Percentiles rank a stretch among this genome's conserved stretches.
phyloP scores from a whole-genome alignment of 2,888 invertebrate genomes.

The Aplocera efformata region DNA sequence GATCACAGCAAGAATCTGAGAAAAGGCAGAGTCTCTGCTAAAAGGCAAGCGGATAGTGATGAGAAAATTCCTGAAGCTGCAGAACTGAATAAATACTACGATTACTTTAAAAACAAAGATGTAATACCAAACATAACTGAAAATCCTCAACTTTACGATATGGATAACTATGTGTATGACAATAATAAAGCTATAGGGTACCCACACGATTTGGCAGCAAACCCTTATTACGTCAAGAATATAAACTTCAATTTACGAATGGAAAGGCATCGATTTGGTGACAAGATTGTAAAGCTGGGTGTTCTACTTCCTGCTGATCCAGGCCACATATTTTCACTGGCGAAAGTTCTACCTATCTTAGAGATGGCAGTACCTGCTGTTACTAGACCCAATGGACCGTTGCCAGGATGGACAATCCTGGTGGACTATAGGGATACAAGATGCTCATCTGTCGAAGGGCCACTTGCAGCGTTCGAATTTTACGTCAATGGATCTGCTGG shows the following conservation, averaged over 20 bases:
- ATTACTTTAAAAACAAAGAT: constrained; percentile 52
- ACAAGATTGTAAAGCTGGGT: constrained; percentile 80
- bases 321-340: constrained; percentile 82
- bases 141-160: constrained; percentile 34
- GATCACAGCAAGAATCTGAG: constrained; percentile 36
- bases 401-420: constrained; percentile 85
- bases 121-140: constrained; percentile 47
- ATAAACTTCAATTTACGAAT: constrained; percentile 64
- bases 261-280: constrained; percentile 56
- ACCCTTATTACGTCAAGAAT: constrained; percentile 62
- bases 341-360: constrained; percentile 85
- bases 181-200: constrained; percentile 55
- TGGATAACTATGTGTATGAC: constrained; percentile 43
- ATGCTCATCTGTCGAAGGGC: constrained; percentile 88
- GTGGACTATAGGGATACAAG: constrained; percentile 86
- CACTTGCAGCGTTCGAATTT: constrained; percentile 89
- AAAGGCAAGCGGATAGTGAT: constrained; percentile 45
- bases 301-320: constrained; percentile 83
- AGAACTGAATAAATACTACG: constrained; percentile 55
- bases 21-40: constrained; percentile 42
- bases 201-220: constrained; percentile 60
- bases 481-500: constrained; percentile 84
- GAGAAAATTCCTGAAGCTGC: constrained; percentile 48
- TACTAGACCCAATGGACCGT: constrained; percentile 78
- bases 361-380: constrained; percentile 84